Evolutionary conservation across 2,888 invertebrate species (phyloP).

Genomic region (Andrena praecox): DNA sequence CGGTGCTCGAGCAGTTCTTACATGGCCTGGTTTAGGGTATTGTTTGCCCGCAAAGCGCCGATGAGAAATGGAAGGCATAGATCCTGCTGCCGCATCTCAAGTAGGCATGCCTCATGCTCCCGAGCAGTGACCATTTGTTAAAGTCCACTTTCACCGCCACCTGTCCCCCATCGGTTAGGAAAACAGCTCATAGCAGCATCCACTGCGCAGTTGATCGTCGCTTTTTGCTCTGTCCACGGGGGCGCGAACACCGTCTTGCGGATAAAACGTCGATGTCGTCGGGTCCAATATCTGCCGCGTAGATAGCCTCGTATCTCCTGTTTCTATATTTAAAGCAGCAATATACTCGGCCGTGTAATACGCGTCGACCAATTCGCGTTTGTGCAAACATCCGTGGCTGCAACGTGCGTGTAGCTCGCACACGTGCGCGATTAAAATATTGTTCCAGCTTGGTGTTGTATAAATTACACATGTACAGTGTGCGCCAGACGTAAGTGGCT

Average conservation of each 20-base stretch:
- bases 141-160: slow-evolving; percentile 74
- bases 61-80: slow-evolving; percentile 83
- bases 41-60: slow-evolving; percentile 76
- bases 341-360: background rate
- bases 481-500: background rate
- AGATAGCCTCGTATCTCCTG: slow-evolving; percentile 32
- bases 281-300: slow-evolving; percentile 44
- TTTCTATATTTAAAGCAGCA: slow-evolving; percentile 45
- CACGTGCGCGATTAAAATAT: background rate
- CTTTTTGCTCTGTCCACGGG: slow-evolving; percentile 55
- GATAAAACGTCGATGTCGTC: slow-evolving; percentile 61
- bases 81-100: slow-evolving; percentile 80
- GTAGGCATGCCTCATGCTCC: slow-evolving; percentile 72
- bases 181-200: slow-evolving; percentile 74
- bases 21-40: slow-evolving; percentile 74
- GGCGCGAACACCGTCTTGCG: slow-evolving; percentile 50
- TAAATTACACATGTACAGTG: slow-evolving; percentile 2
- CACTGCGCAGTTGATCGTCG: slow-evolving; percentile 48
- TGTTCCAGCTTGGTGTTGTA: background rate
- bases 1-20: slow-evolving; percentile 74
- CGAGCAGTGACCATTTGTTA: slow-evolving; percentile 80
- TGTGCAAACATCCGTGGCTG: slow-evolving; percentile 1
- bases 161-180: slow-evolving; percentile 75
- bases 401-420: background rate
- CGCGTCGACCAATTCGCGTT: background rate